These are phyloP conservation scores for Coreius guichenoti DNA, from an alignment of 2,797 vertebrate genomes.

Conservation along the genomic window DNA sequence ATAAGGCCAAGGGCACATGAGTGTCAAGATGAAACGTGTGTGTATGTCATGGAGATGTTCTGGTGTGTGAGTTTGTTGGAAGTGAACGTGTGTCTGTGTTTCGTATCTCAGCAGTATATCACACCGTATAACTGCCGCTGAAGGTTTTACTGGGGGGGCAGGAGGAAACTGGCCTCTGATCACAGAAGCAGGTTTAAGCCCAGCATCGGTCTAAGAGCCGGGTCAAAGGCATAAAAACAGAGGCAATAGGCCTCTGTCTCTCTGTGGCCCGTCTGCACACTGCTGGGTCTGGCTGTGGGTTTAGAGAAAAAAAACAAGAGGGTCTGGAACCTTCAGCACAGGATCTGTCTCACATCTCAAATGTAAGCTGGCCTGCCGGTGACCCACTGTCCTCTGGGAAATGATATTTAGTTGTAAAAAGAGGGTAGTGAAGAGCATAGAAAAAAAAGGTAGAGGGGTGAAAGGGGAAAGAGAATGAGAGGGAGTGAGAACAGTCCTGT, in stretches of 20 bases:
- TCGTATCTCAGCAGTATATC: constrained; percentile 35
- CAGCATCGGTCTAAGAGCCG: constrained; percentile 27
- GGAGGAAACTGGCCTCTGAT: constrained; percentile 44
- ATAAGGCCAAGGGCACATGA: constrained; percentile 16
- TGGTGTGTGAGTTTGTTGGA: constrained; percentile 12
- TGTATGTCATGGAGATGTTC: constrained; percentile 45
- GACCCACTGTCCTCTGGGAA: constrained; percentile 21
- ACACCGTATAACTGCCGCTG: constrained; percentile 11
- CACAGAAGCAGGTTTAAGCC: constrained; percentile 33
- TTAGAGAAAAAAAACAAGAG: constrained; percentile 6
- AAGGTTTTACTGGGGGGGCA: constrained; percentile 40
- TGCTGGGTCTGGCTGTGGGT: not conserved
- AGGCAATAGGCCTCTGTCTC: constrained; percentile 30
- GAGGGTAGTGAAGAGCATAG: not conserved
- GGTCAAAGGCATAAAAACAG: constrained; percentile 44
- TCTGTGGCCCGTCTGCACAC: not conserved
- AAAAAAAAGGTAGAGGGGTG: not conserved
- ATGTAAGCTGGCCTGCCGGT: constrained; percentile 5
- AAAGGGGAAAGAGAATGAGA: not conserved
- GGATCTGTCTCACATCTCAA: constrained; percentile 23
- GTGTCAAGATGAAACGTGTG: constrained; percentile 42
- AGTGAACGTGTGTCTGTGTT: constrained; percentile 6
- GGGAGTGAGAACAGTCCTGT: not conserved
- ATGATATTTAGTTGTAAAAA: constrained; percentile 34
- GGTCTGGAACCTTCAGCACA: constrained; percentile 22